A percentile compares a stretch with the other conserved stretches of the same genome.
These are phyloP conservation scores for Etia nguti DNA, from an alignment of 2,113 vertebrate species.

Conservation along the genomic window DNA sequence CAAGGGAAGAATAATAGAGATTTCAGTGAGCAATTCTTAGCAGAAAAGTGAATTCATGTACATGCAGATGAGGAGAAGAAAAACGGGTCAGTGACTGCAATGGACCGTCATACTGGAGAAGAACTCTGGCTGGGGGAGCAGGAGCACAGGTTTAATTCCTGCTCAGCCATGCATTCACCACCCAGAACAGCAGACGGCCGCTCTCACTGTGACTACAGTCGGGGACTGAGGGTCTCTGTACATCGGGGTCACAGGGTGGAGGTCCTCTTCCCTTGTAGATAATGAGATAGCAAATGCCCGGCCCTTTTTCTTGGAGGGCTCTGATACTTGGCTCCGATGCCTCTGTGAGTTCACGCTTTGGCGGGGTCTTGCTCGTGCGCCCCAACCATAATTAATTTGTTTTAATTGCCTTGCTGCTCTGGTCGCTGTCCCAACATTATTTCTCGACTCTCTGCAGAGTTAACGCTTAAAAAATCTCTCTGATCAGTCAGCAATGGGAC, in stretches of 20 bases:
- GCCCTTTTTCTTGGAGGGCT: not conserved
- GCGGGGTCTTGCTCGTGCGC: not conserved
- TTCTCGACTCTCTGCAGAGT: slow-evolving; percentile 57
- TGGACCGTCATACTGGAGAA: slow-evolving; percentile 13
- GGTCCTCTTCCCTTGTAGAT: slow-evolving; percentile 42
- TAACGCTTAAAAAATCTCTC: slow-evolving; percentile 40
- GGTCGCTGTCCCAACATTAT: slow-evolving; percentile 58
- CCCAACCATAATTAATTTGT: slow-evolving; percentile 67
- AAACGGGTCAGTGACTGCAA: slow-evolving; percentile 44
- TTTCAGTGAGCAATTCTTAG: slow-evolving; percentile 48
- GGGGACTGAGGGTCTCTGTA: not conserved
- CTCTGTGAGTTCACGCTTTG: slow-evolving; percentile 39
- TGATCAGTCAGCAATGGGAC: slow-evolving; percentile 29
- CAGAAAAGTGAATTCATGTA: slow-evolving; percentile 45
- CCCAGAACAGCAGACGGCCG: not conserved
- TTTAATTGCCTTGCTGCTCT: slow-evolving; percentile 72
- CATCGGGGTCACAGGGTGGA: slow-evolving; percentile 30
- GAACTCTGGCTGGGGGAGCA: slow-evolving; percentile 24
- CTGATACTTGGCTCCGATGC: slow-evolving; percentile 5
- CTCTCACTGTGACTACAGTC: not conserved
- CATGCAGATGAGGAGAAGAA: slow-evolving; percentile 61
- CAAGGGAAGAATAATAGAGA: slow-evolving; percentile 50
- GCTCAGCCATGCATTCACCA: slow-evolving; percentile 51
- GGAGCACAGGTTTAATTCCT: slow-evolving; percentile 56
- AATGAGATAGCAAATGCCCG: slow-evolving; percentile 59